Conservation (phyloP, 2,888 invertebrate species). For the Aromia moschata region DNA sequence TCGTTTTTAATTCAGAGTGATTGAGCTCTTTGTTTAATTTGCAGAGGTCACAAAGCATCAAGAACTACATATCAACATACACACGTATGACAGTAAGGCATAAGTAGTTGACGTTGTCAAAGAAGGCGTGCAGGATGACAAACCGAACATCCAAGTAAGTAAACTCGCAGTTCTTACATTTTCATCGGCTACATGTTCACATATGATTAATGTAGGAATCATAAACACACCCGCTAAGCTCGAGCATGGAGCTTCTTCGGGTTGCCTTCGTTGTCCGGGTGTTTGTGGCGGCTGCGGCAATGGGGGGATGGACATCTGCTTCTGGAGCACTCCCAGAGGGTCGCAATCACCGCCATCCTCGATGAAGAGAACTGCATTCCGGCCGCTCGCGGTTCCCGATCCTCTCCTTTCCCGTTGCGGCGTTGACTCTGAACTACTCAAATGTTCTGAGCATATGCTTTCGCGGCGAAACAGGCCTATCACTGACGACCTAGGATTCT, state of each 20-base stretch:
- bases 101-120: slow-evolving; percentile 4
- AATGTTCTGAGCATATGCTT: slow-evolving; percentile 77
- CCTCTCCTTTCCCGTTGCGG: slow-evolving; percentile 58
- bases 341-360: slow-evolving; percentile 64
- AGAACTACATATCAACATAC: slow-evolving; percentile 9
- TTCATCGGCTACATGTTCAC: slow-evolving; percentile 41
- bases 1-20: too few relatives aligned
- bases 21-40: too few relatives aligned
- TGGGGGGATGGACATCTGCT: slow-evolving; percentile 56
- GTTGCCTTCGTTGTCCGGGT: slow-evolving; percentile 72
- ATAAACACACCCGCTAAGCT: slow-evolving; percentile 66
- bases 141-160: slow-evolving; percentile 35
- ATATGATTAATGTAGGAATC: slow-evolving; percentile 45
- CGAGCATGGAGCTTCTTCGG: slow-evolving; percentile 84
- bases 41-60: slow-evolving; percentile 1
- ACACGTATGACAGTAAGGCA: slow-evolving; percentile 18
- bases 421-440: slow-evolving; percentile 63
- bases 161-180: slow-evolving; percentile 44
- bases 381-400: slow-evolving; percentile 50
- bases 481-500: slow-evolving; percentile 89
- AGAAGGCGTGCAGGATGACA: slow-evolving; percentile 35
- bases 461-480: slow-evolving; percentile 89
- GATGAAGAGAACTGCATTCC: slow-evolving; percentile 68
- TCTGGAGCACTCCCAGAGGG: slow-evolving; percentile 57
- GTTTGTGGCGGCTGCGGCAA: slow-evolving; percentile 68